A percentile compares a stretch with the other conserved stretches of the same genome.
Conservation (phyloP, 2,113 vertebrate species). For the Dicrurus megarhynchus region DNA sequence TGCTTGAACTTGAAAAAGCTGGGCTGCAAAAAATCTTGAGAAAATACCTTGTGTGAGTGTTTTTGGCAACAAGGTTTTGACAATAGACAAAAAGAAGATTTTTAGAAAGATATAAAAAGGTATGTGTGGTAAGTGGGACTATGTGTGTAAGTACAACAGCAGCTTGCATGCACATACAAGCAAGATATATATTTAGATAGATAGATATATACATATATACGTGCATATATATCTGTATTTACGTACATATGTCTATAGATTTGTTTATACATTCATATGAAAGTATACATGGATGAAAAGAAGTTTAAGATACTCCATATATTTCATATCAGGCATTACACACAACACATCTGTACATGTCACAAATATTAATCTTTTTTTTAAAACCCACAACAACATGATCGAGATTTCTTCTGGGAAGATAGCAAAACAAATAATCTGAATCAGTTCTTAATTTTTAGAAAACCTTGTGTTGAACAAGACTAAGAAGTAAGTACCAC, state of each 20-base stretch:
- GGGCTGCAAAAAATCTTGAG: not conserved
- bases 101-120: not conserved
- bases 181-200: not conserved
- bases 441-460: not conserved
- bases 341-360: accelerated
- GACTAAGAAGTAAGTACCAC: not conserved
- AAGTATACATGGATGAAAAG: not conserved
- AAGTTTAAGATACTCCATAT: not conserved
- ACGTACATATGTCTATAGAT: not conserved
- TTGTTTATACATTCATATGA: not conserved
- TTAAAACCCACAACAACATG: not conserved
- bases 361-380: not conserved
- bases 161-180: not conserved
- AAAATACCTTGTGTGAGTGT: not conserved
- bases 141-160: not conserved
- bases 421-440: not conserved
- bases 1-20: not conserved
- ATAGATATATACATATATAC: too few relatives aligned
- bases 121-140: not conserved
- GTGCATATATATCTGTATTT: too few relatives aligned
- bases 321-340: not conserved
- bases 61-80: not conserved
- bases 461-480: not conserved
- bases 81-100: not conserved
- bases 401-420: not conserved